These are phyloP conservation scores for Cyrtorhinus lividipennis DNA, from an alignment of 1,140 invertebrate genomes.

Conservation along the genomic window DNA sequence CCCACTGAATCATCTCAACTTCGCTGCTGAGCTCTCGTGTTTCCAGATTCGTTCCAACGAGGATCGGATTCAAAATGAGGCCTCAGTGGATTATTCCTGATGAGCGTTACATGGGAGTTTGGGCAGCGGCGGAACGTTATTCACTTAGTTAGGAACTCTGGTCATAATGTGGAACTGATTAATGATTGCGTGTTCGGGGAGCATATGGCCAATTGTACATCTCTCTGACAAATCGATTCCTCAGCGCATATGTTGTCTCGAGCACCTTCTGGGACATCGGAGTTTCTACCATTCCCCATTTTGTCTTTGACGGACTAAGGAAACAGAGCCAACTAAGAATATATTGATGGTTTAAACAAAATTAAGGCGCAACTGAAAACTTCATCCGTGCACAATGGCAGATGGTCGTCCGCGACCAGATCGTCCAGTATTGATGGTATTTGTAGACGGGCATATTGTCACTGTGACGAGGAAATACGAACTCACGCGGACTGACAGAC, in stretches of 20 bases:
- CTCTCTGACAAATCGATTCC: constrained; percentile 8
- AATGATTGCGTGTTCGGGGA: constrained; percentile 5
- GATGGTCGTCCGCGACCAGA: too few relatives aligned
- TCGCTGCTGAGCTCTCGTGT: too few relatives aligned
- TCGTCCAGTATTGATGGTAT: too few relatives aligned
- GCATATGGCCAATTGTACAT: background rate
- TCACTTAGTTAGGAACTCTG: background rate
- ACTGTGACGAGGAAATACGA: too few relatives aligned
- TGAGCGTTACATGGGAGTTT: background rate
- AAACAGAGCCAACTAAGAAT: too few relatives aligned
- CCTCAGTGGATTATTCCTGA: background rate
- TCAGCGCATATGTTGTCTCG: background rate
- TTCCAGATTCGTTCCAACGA: background rate
- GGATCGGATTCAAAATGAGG: background rate
- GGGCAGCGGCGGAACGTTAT: background rate
- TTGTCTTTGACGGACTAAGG: background rate
- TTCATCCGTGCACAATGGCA: too few relatives aligned
- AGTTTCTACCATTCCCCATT: background rate
- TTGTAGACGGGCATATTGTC: too few relatives aligned
- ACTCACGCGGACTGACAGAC: too few relatives aligned
- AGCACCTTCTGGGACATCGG: background rate
- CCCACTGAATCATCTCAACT: background rate
- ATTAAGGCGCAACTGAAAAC: too few relatives aligned
- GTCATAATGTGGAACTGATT: background rate
- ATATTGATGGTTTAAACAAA: too few relatives aligned